Base-by-base conservation (phyloP, 1,140 invertebrate genomes). In the Tetranychus cinnabarinus region DNA sequence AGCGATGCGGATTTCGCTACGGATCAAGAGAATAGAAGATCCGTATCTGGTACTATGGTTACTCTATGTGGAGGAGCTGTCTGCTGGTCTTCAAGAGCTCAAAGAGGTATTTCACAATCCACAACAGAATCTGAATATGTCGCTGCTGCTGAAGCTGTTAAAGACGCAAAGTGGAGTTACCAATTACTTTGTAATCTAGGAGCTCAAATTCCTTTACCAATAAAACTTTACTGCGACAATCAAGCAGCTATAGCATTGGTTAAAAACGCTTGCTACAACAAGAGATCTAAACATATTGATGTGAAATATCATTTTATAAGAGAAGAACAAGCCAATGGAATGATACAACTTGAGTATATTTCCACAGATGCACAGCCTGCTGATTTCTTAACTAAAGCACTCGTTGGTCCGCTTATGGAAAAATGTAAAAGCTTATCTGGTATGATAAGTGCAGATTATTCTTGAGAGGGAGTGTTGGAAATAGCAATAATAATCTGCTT, bases 1-100 rank as follows among this genome's bases (percentile, higher is more conserved):
- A 68, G 63, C 45, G 73, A 76, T 61, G 65, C 73, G n/a, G 74
- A 75, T 61, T 75, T 67, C 65, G 72, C 70, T n/a, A 66, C 66
- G 23, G 67, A 70, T 57, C 37, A 48, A 10, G 59, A 69, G 12
- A 63, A 63, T 34, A 64, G 73, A 61, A 69, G 68, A 63, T 74
- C 69, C 55, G 65, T 69, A 31, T 67, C 23, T 67, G 63, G 67
- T 47, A 54, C 56, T 31, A 47, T 67, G 1, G 64, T 72, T 47
- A 66, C 66, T 62, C 13, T 72, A 13, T 66, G 65, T 58, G 66
- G 63, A 35, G 65, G 64, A 52, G 64, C 65, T 13, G 59, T 70
- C 5, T 48, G 39, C 5, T 71, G 69, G 69, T 36, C 36, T 3
- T 59, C 52, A n/a, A 55, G 61, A 60, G 12, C 45, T 37, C 65